Percentiles rank a stretch among this genome's conserved stretches.
Conservation (phyloP, 2,113 vertebrate species). For the Thamnaconus septentrionalis region DNA sequence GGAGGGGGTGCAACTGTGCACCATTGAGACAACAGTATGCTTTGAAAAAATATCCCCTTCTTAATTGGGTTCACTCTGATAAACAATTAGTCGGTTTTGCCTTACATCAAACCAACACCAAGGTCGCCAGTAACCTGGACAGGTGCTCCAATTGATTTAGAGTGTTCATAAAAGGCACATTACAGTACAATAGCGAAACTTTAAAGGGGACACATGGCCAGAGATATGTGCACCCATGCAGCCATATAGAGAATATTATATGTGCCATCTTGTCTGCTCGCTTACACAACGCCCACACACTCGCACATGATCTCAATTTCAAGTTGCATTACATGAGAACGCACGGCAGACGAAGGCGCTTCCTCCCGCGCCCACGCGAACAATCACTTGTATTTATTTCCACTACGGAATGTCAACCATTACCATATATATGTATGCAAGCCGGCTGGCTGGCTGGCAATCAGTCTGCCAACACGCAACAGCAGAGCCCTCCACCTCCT, state of each 20-base stretch:
- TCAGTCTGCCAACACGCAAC: slow-evolving; percentile 37
- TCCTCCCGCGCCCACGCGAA: slow-evolving; percentile 28
- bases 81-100: no score
- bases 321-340: slow-evolving; percentile 25
- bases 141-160: slow-evolving; percentile 3
- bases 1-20: no score
- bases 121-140: slow-evolving; percentile 13
- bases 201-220: no score
- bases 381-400: slow-evolving; percentile 30
- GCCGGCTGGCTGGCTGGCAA: slow-evolving; percentile 6
- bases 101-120: no score
- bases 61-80: no score
- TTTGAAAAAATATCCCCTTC: no score
- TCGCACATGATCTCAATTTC: slow-evolving; percentile 37
- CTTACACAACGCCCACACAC: slow-evolving; percentile 29
- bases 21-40: no score
- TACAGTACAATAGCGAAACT: no score
- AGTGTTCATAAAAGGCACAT: slow-evolving; percentile 8
- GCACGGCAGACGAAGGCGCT: slow-evolving; percentile 31
- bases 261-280: slow-evolving; percentile 16
- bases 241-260: slow-evolving; percentile 7
- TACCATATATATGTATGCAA: slow-evolving; percentile 42
- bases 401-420: slow-evolving; percentile 39
- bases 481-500: slow-evolving; percentile 32
- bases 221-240: neutral